Conservation (phyloP, 2,888 invertebrate species). For the Drosophila aldrichi region DNA sequence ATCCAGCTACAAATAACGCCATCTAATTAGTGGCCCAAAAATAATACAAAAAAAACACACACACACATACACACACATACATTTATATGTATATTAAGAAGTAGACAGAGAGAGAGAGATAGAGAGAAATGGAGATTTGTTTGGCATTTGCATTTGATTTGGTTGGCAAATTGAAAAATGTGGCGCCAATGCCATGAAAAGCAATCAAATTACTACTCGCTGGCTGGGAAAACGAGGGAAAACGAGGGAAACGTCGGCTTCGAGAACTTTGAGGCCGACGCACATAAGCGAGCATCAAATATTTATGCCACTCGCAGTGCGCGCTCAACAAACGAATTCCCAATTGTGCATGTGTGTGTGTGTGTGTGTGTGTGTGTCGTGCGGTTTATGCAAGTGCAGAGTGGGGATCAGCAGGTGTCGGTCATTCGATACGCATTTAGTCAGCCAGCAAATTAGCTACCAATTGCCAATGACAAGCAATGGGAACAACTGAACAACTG, state of each 20-base stretch:
- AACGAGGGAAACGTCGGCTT: not conserved
- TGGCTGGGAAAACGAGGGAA: too few relatives aligned
- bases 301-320: conserved; percentile 66
- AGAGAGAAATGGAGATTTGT: conserved; percentile 28
- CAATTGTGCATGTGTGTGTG: not conserved
- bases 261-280: not conserved
- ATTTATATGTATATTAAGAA: not conserved
- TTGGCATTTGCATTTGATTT: conserved; percentile 70
- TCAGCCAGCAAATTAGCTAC: conserved; percentile 68
- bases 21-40: conserved; percentile 65
- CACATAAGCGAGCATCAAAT: conserved; percentile 55
- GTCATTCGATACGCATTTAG: conserved; percentile 31
- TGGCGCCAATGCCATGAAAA: conserved; percentile 41
- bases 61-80: not conserved
- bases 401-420: not conserved
- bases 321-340: conserved; percentile 38
- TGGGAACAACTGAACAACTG: not conserved
- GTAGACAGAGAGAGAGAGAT: not conserved
- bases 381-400: too few relatives aligned
- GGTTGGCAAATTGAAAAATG: conserved; percentile 61
- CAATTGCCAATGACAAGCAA: conserved; percentile 66
- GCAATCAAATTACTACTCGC: conserved; percentile 52
- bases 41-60: conserved; percentile 23
- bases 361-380: too few relatives aligned
- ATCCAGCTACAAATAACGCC: conserved; percentile 61